Evolutionary conservation across 1,140 invertebrate species (phyloP).

Genomic region (Pseudomyrmex cubaensis): DNA sequence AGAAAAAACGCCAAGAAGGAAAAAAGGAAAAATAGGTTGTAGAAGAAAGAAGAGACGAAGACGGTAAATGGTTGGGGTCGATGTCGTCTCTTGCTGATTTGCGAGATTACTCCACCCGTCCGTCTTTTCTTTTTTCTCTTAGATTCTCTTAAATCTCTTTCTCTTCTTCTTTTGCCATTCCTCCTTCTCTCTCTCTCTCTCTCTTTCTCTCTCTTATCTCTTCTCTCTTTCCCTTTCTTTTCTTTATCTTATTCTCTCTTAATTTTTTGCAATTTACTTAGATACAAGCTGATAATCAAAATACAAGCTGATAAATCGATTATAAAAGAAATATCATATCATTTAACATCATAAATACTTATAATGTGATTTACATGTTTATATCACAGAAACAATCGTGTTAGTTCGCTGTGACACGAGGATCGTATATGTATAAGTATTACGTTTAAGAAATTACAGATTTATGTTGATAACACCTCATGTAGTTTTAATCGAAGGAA

Average conservation of each 20-base stretch:
- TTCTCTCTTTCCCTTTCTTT: slow-evolving; percentile 9
- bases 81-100: slow-evolving; percentile 68
- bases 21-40: slow-evolving; percentile 12
- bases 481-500: slow-evolving; percentile 58
- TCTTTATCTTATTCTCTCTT: no score
- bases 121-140: not conserved
- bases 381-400: not conserved
- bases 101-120: slow-evolving; percentile 59
- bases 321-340: no score
- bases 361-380: no score
- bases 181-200: not conserved
- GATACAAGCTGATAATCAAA: no score
- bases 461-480: slow-evolving; percentile 47
- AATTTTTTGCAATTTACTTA: no score
- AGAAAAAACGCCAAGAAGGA: slow-evolving; percentile 49
- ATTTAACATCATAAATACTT: no score
- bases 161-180: no score
- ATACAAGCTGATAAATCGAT: no score
- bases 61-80: slow-evolving; percentile 46
- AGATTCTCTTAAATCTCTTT: not conserved
- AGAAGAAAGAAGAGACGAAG: slow-evolving; percentile 24
- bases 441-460: slow-evolving; percentile 53
- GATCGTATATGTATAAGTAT: not conserved
- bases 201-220: slow-evolving; percentile 18
- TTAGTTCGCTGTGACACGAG: not conserved